Percentiles rank a stretch among this genome's conserved stretches.
These are phyloP conservation scores for Centropus unirufus DNA, from an alignment of 2,113 vertebrate species.

Conservation along the genomic window DNA sequence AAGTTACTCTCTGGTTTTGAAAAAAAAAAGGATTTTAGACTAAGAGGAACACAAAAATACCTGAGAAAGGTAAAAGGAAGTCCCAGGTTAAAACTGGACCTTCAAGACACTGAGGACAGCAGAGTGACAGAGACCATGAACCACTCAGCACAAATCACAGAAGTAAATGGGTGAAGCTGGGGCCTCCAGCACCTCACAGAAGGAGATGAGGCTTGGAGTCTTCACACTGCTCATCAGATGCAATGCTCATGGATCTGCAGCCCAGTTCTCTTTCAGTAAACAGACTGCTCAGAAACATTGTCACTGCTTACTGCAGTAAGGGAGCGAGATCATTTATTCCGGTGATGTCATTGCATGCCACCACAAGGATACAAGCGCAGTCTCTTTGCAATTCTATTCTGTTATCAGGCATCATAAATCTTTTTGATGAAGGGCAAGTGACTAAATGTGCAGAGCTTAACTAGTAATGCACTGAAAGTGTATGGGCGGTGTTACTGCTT, in stretches of 20 bases:
- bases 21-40: not conserved
- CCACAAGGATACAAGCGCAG: not conserved
- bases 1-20: not conserved
- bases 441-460: not conserved
- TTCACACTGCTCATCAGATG: not conserved
- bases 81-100: not conserved
- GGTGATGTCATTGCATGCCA: not conserved
- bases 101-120: not conserved
- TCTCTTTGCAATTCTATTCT: not conserved
- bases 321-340: not conserved
- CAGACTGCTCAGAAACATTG: not conserved
- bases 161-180: not conserved
- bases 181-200: not conserved
- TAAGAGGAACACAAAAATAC: not conserved
- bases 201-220: not conserved
- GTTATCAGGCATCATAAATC: conserved; percentile 8
- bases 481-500: not conserved
- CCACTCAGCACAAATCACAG: not conserved
- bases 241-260: not conserved
- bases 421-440: conserved; percentile 4
- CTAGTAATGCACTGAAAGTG: not conserved
- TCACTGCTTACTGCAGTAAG: not conserved
- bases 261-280: not conserved
- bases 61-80: not conserved
- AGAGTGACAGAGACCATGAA: not conserved